Percentiles rank a stretch among this genome's conserved stretches.
phyloP scores from a whole-genome alignment of 64 coral and sea anemone species.

The Actinia equina region DNA sequence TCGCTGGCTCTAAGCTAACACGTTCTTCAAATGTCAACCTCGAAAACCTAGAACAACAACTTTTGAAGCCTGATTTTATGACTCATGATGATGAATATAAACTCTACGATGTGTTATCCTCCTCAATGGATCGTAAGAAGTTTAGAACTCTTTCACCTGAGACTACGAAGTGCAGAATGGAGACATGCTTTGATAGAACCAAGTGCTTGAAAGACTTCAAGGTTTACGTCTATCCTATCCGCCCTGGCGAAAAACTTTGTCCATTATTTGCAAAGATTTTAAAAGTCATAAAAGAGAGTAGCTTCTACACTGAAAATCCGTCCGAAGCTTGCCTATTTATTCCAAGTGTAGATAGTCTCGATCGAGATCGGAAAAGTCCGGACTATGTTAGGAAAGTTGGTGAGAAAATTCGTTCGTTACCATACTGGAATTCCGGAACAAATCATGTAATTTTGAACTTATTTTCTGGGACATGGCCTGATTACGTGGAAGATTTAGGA shows the following conservation, averaged over 20 bases:
- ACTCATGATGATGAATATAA: conserved; percentile 68
- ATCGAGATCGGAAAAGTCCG: conserved; percentile 71
- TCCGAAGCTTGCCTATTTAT: conserved; percentile 91
- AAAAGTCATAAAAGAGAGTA: conserved; percentile 87
- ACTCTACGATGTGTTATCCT: conserved; percentile 28
- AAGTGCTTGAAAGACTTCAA: conserved; percentile 78
- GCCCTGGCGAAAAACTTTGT: conserved; percentile 69
- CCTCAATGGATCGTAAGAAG: conserved; percentile 12
- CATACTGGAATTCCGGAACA: conserved; percentile 84
- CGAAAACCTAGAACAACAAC: not conserved
- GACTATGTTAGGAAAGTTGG: conserved; percentile 74
- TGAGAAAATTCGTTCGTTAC: conserved; percentile 52
- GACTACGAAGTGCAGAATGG: conserved; percentile 78
- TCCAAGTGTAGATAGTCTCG: conserved; percentile 75
- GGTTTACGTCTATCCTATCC: conserved; percentile 88
- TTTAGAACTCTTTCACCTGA: not conserved
- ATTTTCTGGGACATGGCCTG: conserved; percentile 94
- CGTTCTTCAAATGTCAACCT: conserved; percentile 35
- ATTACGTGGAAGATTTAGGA: conserved; percentile 69
- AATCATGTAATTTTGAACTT: conserved; percentile 97
- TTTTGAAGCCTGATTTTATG: conserved; percentile 44
- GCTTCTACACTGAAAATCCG: conserved; percentile 90
- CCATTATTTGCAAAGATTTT: conserved; percentile 76
- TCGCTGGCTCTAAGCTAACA: conserved; percentile 19
- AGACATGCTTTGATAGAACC: conserved; percentile 84